These are phyloP conservation scores for Caenorhabditis inopinata DNA, from an alignment of 1,140 invertebrate genomes.

Conservation along the genomic window DNA sequence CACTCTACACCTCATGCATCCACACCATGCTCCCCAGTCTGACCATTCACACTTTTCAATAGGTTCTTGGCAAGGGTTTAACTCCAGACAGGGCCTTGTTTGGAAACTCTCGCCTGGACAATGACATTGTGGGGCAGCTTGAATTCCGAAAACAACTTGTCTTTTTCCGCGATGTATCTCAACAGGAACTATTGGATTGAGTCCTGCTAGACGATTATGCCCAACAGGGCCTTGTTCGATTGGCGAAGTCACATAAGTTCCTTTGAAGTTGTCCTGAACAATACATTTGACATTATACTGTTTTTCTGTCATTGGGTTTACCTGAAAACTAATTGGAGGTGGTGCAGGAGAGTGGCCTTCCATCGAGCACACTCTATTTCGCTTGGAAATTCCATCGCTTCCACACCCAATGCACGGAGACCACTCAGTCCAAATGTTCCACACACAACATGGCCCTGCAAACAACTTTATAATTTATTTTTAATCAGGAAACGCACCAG, in stretches of 20 bases:
- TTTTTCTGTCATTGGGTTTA: neutral
- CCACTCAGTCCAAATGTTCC: constrained; percentile 42
- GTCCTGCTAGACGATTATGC: neutral
- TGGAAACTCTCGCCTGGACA: constrained; percentile 31
- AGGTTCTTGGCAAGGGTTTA: constrained; percentile 5
- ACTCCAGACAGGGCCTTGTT: neutral
- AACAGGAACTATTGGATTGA: constrained; percentile 35
- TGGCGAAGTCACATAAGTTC: neutral
- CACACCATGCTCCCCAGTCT: constrained; percentile 37
- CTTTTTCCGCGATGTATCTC: constrained; percentile 40
- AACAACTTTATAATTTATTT: neutral
- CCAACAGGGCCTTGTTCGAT: neutral
- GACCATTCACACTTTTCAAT: constrained; percentile 36
- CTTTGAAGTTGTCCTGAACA: neutral
- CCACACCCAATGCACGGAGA: constrained; percentile 33
- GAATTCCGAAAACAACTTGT: neutral
- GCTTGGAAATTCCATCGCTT: neutral
- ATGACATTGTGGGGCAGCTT: constrained; percentile 2
- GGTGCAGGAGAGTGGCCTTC: constrained; percentile 27
- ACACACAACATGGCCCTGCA: constrained; percentile 38
- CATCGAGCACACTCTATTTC: constrained; percentile 35
- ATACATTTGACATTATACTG: neutral
- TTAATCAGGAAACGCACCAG: constrained; percentile 1
- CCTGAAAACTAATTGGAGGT: constrained; percentile 31
- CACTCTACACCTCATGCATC: constrained; percentile 28